Evolutionary conservation across 2,113 vertebrate genomes (phyloP).

Genomic region (Grammomys dolichurus): DNA sequence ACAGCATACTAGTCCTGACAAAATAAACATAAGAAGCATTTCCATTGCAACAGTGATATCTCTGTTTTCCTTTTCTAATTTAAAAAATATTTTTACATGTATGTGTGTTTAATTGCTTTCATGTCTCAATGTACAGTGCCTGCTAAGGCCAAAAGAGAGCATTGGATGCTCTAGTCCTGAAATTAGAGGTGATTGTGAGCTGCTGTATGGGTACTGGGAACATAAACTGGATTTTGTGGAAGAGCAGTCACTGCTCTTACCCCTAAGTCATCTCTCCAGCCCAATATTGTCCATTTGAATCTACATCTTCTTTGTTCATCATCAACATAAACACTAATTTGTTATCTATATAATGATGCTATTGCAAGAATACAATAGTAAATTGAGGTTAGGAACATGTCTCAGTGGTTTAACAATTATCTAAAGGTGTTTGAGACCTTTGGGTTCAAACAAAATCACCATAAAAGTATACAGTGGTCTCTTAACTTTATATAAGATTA

Average conservation of each 20-base stretch:
- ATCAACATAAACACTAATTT: background rate
- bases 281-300: background rate
- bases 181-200: background rate
- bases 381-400: background rate
- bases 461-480: background rate
- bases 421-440: background rate
- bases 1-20: background rate
- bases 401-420: background rate
- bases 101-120: background rate
- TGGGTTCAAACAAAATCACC: background rate
- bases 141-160: background rate
- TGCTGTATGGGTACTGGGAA: background rate
- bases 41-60: background rate
- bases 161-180: background rate
- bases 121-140: background rate
- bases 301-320: background rate
- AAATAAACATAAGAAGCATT: background rate
- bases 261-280: background rate
- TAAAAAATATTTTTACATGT: background rate
- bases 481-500: constrained; percentile 4
- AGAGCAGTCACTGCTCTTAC: background rate
- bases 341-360: background rate
- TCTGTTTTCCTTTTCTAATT: background rate
- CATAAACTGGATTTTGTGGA: background rate
- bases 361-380: background rate